Evolutionary conservation across 2,797 vertebrate species (phyloP).

Genomic region (Anguilla obscura): DNA sequence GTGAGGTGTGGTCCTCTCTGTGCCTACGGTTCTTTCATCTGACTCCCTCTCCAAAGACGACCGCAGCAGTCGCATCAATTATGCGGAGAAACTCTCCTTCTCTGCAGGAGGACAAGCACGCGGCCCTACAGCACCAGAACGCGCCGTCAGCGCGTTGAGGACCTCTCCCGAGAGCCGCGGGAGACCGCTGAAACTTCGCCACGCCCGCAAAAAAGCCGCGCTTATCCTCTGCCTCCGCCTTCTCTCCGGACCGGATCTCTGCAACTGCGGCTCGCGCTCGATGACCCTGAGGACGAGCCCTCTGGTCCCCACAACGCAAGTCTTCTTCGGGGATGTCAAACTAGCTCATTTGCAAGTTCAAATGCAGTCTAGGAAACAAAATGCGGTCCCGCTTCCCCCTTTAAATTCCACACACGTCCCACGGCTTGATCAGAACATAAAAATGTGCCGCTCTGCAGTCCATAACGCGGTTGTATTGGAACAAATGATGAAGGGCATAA

Average conservation of each 20-base stretch:
- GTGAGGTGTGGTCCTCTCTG: not conserved
- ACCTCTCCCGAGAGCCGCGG: not conserved
- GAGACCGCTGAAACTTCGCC: not conserved
- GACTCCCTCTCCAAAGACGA: not conserved
- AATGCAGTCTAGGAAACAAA: not conserved
- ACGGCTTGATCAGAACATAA: not conserved
- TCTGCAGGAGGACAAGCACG: not conserved
- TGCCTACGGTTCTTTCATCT: not conserved
- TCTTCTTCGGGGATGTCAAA: not conserved
- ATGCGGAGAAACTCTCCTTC: slow-evolving; percentile 21
- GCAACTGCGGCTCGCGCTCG: not conserved
- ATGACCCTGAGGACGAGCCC: not conserved
- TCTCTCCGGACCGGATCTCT: not conserved
- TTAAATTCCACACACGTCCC: not conserved
- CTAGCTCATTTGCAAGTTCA: too few relatives aligned
- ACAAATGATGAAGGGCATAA: not conserved
- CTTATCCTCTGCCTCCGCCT: not conserved
- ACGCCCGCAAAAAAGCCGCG: not conserved
- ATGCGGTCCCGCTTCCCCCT: not conserved
- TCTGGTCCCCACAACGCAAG: not conserved
- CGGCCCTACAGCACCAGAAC: not conserved
- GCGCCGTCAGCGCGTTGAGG: slow-evolving; percentile 3
- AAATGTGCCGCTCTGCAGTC: not conserved
- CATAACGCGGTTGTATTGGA: not conserved
- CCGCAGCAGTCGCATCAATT: slow-evolving; percentile 25